These are phyloP conservation scores for Neodon shergylaensis DNA, from an alignment of 2,113 vertebrate genomes.

Conservation along the genomic window DNA sequence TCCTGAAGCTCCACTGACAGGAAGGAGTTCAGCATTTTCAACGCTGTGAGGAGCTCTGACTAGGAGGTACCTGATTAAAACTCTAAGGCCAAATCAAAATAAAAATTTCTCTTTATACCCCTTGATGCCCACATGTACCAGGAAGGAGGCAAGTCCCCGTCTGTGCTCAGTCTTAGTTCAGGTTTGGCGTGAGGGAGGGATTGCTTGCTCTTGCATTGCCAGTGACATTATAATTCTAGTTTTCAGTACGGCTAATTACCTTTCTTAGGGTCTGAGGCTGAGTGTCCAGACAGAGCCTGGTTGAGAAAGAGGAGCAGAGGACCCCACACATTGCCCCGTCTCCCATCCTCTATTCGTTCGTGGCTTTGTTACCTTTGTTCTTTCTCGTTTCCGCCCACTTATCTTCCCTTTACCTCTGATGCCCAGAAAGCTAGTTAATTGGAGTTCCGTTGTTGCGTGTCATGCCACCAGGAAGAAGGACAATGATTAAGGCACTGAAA, in stretches of 20 bases:
- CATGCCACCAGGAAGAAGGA: conserved; percentile 83
- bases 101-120: not conserved
- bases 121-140: not conserved
- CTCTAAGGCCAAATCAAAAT: not conserved
- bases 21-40: not conserved
- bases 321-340: rapidly evolving
- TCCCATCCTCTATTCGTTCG: not conserved
- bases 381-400: not conserved
- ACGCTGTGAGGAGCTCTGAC: not conserved
- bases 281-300: not conserved
- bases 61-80: not conserved
- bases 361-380: not conserved
- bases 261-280: not conserved
- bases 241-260: not conserved
- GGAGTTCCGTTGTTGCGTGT: conserved; percentile 82
- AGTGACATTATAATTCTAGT: no score
- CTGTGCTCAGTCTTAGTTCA: not conserved
- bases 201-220: not conserved
- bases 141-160: not conserved
- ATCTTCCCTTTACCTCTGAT: conserved; percentile 77
- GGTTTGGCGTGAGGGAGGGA: not conserved
- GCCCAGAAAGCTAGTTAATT: conserved; percentile 80
- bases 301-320: not conserved
- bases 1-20: not conserved
- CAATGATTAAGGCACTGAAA: conserved; percentile 87